These are phyloP conservation scores for Orchesellides sinensis DNA, from an alignment of 2,888 invertebrate genomes.

Conservation along the genomic window DNA sequence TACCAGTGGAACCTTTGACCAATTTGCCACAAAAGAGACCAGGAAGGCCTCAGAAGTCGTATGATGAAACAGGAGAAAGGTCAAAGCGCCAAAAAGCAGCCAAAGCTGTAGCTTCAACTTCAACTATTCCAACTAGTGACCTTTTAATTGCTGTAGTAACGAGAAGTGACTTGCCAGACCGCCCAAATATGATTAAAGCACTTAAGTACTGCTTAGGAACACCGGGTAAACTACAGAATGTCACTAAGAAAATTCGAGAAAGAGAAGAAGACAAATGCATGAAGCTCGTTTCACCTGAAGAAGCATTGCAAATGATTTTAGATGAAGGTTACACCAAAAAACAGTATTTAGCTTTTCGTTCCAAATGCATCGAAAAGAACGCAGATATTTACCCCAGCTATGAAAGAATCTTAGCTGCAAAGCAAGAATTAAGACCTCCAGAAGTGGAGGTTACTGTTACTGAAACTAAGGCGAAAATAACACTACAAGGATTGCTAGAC, in stretches of 20 bases:
- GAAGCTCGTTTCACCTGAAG: not conserved
- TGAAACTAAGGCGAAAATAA: constrained; percentile 3
- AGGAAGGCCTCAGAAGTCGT: no score
- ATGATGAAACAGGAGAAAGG: not conserved
- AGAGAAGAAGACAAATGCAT: not conserved
- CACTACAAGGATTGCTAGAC: constrained; percentile 2
- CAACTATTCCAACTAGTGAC: not conserved
- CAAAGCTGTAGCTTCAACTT: not conserved
- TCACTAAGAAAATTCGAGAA: not conserved
- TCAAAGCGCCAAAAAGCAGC: not conserved
- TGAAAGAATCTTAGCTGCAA: not conserved
- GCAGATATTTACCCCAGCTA: not conserved
- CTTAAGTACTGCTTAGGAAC: not conserved
- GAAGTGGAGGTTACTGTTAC: not conserved
- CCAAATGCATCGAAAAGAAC: no score
- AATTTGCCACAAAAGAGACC: no score
- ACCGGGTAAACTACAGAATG: not conserved
- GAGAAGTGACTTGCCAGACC: not conserved
- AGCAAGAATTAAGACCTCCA: not conserved
- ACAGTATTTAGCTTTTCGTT: not conserved
- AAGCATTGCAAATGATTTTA: not conserved
- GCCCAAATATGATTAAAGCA: not conserved
- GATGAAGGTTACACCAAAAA: not conserved
- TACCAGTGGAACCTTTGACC: no score
- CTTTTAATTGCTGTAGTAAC: not conserved